These are phyloP conservation scores for Craniophora ligustri DNA, from an alignment of 2,888 invertebrate species.

Conservation along the genomic window DNA sequence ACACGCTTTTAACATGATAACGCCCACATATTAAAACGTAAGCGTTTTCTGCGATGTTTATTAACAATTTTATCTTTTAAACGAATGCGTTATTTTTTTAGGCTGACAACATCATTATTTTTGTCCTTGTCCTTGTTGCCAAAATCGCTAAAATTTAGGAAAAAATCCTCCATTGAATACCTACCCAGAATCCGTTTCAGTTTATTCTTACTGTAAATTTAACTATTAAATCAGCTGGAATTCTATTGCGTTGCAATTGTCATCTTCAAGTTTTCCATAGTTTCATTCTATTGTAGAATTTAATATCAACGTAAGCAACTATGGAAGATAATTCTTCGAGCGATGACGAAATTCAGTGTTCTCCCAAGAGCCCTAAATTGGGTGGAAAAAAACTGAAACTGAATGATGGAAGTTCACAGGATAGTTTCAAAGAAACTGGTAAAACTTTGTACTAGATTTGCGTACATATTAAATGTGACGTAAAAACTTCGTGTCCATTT, in stretches of 20 bases:
- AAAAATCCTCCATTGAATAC: constrained; percentile 64
- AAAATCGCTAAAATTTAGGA: constrained; percentile 59
- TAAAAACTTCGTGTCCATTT: constrained; percentile 64
- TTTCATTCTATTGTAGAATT: constrained; percentile 45
- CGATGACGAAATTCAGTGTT: constrained; percentile 80
- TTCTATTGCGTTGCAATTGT: constrained; percentile 42
- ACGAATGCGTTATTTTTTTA: constrained; percentile 23
- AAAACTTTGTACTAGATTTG: constrained; percentile 43
- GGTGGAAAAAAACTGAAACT: constrained; percentile 82
- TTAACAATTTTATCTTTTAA: not conserved
- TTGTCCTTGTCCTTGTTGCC: constrained; percentile 56
- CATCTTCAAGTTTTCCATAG: constrained; percentile 23
- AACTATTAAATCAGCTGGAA: constrained; percentile 39
- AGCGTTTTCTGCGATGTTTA: too few species aligned
- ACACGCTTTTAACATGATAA: too few species aligned
- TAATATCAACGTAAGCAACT: constrained; percentile 58
- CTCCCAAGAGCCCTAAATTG: constrained; percentile 69
- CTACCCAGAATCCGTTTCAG: constrained; percentile 43
- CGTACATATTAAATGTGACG: constrained; percentile 57
- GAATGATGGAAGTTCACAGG: constrained; percentile 84
- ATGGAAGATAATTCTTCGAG: constrained; percentile 83
- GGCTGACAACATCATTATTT: constrained; percentile 53
- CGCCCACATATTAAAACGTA: too few species aligned
- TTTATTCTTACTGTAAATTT: constrained; percentile 39
- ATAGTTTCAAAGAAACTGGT: constrained; percentile 77